Conservation (phyloP, 2,888 invertebrate species). For the Acanthosoma haemorrhoidale region DNA sequence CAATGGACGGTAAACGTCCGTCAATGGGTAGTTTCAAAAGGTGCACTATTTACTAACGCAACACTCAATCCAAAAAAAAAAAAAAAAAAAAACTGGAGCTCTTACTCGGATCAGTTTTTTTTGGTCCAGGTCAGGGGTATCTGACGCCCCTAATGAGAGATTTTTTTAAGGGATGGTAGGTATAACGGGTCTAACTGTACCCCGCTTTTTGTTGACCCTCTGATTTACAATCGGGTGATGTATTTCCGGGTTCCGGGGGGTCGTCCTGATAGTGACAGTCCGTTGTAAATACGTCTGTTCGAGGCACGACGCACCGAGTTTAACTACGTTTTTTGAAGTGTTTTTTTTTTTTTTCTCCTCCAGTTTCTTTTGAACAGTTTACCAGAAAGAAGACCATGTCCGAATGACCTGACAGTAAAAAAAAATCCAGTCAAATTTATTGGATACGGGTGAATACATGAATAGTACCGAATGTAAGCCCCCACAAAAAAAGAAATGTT, state of each 20-base stretch:
- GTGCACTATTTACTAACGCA: too few relatives aligned
- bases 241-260: constrained; percentile 16
- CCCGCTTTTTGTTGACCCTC: neutral
- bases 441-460: too few relatives aligned
- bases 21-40: too few relatives aligned
- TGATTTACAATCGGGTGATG: constrained; percentile 17
- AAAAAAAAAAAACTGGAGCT: neutral
- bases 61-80: neutral
- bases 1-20: too few relatives aligned
- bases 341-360: neutral
- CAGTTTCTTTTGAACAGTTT: too few relatives aligned
- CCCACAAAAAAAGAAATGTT: too few relatives aligned
- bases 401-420: too few relatives aligned
- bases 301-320: neutral
- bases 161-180: neutral
- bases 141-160: constrained; percentile 9
- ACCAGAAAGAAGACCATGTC: too few relatives aligned
- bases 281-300: constrained; percentile 10
- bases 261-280: neutral
- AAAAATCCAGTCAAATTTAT: too few relatives aligned
- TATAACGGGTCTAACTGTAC: constrained; percentile 20
- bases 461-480: too few relatives aligned
- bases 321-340: neutral
- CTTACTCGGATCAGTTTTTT: neutral
- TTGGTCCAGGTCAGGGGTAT: neutral